phyloP scores from a whole-genome alignment of 2,113 vertebrate genomes.

The Felis catus region F.catus_Fca126_mat1.0 CM031423.1:85858501-85859000 shows the following conservation, averaged over 20 bases:
- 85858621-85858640: background rate
- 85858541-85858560: background rate
- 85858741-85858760: background rate
- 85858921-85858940: background rate
- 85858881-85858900: background rate
- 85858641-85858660: background rate
- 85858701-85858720: background rate
- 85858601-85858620: background rate
- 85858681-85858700: background rate
- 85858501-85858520: background rate
- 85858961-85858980: background rate
- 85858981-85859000: background rate
- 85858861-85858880: background rate
- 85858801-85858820: conserved; percentile 19
- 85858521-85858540: background rate
- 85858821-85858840: background rate
- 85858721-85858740: background rate
- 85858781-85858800: background rate
- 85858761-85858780: background rate
- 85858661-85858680: background rate
- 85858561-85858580: accelerated
- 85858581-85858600: too few species aligned
- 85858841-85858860: background rate
- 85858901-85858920: background rate
- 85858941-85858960: background rate